Conservation (phyloP, 2,113 vertebrate species). For the Gadus chalcogrammus region DNA sequence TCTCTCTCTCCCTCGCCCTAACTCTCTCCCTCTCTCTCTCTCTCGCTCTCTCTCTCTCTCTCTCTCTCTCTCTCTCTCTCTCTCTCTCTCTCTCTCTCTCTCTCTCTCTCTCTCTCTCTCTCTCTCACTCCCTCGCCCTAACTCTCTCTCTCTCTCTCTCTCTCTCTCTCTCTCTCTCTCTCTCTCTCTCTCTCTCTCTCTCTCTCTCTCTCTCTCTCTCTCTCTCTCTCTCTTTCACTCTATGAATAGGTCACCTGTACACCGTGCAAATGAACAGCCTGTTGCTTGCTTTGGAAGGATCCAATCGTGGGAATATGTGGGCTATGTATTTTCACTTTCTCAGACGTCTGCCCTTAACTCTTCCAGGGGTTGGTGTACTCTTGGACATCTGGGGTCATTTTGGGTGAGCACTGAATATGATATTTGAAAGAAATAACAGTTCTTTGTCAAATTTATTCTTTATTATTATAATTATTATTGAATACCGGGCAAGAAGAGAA, state of each 20-base stretch:
- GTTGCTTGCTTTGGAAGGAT: background rate
- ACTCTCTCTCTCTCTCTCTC: background rate
- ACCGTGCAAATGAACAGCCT: background rate
- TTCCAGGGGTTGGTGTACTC: background rate
- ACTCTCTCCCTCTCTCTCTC: too few relatives aligned
- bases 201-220: background rate
- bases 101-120: background rate
- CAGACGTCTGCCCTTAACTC: background rate
- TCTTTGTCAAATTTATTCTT: too few relatives aligned
- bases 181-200: background rate
- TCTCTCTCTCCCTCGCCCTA: too few relatives aligned
- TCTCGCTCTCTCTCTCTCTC: background rate
- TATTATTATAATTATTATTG: too few relatives aligned
- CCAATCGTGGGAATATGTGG: background rate
- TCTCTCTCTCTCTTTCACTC: background rate
- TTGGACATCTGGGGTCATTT: background rate
- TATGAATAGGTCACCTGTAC: background rate
- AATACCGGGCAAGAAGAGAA: too few relatives aligned
- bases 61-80: background rate
- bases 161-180: background rate
- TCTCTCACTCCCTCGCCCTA: too few relatives aligned
- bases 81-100: too few relatives aligned
- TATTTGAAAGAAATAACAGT: too few relatives aligned
- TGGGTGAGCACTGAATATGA: too few relatives aligned
- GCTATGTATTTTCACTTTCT: background rate